A percentile compares a stretch with the other conserved stretches of the same genome.
phyloP scores from a whole-genome alignment of 2,113 vertebrate genomes.

The Mohoua ochrocephala region DNA sequence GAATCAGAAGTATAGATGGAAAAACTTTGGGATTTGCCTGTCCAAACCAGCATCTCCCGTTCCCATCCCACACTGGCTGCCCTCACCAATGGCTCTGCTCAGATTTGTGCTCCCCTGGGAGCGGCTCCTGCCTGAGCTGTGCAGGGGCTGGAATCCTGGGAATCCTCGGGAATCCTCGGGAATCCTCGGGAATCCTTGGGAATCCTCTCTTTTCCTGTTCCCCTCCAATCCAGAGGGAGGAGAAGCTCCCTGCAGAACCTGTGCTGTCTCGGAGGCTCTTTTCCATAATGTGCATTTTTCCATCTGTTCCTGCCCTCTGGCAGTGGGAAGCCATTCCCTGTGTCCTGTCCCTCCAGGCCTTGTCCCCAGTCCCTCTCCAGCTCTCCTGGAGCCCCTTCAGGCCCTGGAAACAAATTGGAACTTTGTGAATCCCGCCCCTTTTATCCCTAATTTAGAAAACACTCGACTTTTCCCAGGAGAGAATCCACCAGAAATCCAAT shows the following conservation, averaged over 20 bases:
- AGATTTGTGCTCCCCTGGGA: not conserved
- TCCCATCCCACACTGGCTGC: not conserved
- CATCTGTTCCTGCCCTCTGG: not conserved
- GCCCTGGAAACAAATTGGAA: no score
- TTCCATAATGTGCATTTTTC: not conserved
- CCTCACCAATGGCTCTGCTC: not conserved
- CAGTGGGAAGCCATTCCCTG: no score
- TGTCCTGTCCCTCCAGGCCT: no score
- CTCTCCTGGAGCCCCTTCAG: no score
- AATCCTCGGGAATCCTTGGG: no score
- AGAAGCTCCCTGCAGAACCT: not conserved
- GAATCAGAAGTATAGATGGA: no score
- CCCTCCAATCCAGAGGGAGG: not conserved
- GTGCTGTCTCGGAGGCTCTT: not conserved
- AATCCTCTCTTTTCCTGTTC: rapidly evolving
- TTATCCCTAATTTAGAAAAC: no score
- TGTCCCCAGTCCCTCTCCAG: no score
- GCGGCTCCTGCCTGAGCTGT: no score
- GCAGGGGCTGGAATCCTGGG: no score
- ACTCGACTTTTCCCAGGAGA: not conserved
- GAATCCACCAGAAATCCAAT: not conserved
- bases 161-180: no score
- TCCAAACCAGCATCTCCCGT: not conserved
- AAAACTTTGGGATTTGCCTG: not conserved
- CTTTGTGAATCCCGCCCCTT: no score